phyloP scores from a whole-genome alignment of 2,113 vertebrate genomes.

The Psittacara wagleri region DNA sequence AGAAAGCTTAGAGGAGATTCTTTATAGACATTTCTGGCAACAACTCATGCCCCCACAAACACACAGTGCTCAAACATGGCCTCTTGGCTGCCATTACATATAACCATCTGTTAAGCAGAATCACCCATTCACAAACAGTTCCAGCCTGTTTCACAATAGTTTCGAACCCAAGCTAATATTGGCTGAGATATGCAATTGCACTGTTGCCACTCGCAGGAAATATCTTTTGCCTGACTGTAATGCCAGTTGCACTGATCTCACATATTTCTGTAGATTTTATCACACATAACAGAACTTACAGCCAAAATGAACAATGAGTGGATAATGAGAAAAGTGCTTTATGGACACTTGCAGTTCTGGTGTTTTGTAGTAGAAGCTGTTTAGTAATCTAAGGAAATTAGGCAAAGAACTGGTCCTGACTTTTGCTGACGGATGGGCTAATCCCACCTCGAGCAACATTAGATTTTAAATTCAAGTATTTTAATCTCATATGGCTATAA shows the following conservation, averaged over 20 bases:
- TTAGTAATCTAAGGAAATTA: background rate
- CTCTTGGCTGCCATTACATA: conserved; percentile 4
- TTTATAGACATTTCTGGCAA: conserved; percentile 49
- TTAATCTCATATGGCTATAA: background rate
- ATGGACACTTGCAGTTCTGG: background rate
- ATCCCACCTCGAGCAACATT: background rate
- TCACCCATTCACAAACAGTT: background rate
- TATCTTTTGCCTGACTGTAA: conserved; percentile 22
- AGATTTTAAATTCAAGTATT: background rate
- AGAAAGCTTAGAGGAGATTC: conserved; percentile 40
- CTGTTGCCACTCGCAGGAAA: conserved; percentile 28
- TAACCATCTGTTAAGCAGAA: conserved; percentile 47
- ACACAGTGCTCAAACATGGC: background rate
- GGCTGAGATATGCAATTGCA: background rate
- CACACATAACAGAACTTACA: background rate
- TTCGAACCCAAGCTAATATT: background rate
- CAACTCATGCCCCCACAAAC: background rate
- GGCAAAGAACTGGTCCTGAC: background rate
- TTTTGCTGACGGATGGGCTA: accelerated
- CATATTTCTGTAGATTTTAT: conserved; percentile 51
- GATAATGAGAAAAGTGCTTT: background rate
- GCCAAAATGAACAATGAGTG: background rate
- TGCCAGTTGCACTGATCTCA: background rate
- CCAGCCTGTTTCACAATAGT: conserved; percentile 25
- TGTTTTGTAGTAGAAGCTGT: background rate